Evolutionary conservation across 2,113 vertebrate species (phyloP), one percentile per base, ranked within the genome.

Genomic region (Marmota monax): DNA sequence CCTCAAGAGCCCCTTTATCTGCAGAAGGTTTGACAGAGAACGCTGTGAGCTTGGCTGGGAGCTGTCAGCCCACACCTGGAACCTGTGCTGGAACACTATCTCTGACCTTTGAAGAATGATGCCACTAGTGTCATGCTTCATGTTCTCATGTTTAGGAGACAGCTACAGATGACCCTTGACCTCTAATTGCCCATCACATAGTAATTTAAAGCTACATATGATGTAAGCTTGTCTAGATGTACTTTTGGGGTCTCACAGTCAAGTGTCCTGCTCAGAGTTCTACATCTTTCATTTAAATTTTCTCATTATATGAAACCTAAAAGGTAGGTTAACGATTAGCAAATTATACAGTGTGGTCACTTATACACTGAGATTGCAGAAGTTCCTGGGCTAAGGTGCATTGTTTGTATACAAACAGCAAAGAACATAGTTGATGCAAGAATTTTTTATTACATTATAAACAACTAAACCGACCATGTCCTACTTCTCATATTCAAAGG

Each of bases 221-320:
- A 53, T 23, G 53, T 27, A 39, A 73, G 12, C 74, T 85, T 73
- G 72, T 34, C 79, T 83, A 72, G 51, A 77, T 80, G 29, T 45
- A 67, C 77, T 73, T 84, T 2, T 42, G 58, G 39, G 78, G 45
- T 18, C 73, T 79, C 32, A 32, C 4, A 79, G 39, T 84, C 56
- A 72, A 69, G 27, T 3, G 16, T 39, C 78, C 84, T n/a, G 11
- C 73, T 95, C 65, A 80, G 76, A 96, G 84, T 58, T 70, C n/a
- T 84, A 29, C 32, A 63, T 29, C 12, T 95, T 58, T 90, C 45
- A 88, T 29, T 82, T 84, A 51, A 76, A 86, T 53, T 34, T 77
- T 93, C 67, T 88, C 45, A 77, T 37, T 56, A 79, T 56, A 73
- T 69, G 48, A 94, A 87, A 88, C 34, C 45, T 67, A 90, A 73